These are phyloP conservation scores for Cyprinella venusta DNA, from an alignment of 2,797 vertebrate species.

Conservation along the genomic window DNA sequence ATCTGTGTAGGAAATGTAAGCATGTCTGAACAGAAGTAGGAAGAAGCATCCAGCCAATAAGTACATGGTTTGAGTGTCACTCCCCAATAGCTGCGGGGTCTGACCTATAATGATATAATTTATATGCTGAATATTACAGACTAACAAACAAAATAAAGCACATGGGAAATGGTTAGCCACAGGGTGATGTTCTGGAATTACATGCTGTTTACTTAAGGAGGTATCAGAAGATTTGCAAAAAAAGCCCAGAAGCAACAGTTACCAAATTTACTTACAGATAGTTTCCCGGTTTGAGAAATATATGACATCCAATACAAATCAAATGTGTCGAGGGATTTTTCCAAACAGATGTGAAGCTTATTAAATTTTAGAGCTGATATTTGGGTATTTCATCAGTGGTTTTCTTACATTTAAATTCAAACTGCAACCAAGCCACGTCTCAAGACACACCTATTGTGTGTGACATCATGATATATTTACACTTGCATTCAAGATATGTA, in stretches of 20 bases:
- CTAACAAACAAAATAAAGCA: conserved; percentile 54
- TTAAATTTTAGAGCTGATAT: conserved; percentile 7
- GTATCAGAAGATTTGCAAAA: conserved; percentile 55
- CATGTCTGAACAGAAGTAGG: conserved; percentile 78
- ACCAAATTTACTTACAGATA: conserved; percentile 48
- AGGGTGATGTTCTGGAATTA: conserved; percentile 64
- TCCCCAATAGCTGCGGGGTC: conserved; percentile 65
- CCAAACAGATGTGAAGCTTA: not conserved
- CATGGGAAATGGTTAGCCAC: conserved; percentile 65
- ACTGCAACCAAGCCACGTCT: not conserved
- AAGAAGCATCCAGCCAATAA: conserved; percentile 64
- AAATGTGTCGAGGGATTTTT: not conserved
- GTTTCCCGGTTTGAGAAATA: conserved; percentile 41
- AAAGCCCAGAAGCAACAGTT: conserved; percentile 31
- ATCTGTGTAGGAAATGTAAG: conserved; percentile 68
- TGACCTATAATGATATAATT: conserved; percentile 64
- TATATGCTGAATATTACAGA: conserved; percentile 64
- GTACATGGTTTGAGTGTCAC: conserved; percentile 60
- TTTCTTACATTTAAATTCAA: too few relatives aligned
- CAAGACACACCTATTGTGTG: not conserved
- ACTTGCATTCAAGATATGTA: not conserved
- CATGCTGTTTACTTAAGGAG: conserved; percentile 61
- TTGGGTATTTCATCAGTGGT: not conserved
- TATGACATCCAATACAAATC: conserved; percentile 40
- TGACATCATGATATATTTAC: not conserved